Evolutionary conservation across 2,113 vertebrate genomes (phyloP).

Genomic region (Mastomys natalensis): DNA sequence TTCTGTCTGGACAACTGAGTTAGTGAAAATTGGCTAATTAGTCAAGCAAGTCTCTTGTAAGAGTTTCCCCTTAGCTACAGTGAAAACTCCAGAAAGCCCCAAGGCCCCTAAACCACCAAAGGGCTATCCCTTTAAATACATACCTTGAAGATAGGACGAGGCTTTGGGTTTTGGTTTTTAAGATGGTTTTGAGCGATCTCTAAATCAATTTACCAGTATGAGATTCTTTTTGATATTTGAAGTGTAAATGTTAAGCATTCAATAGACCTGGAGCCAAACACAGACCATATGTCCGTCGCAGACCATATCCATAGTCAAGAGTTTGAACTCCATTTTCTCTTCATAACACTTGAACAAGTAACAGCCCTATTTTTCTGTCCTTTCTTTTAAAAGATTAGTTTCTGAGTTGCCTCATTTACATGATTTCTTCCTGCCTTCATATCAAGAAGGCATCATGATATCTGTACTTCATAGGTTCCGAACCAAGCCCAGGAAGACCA

Average conservation of each 20-base stretch:
- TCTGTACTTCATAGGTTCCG: background rate
- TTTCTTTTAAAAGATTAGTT: slow-evolving; percentile 1
- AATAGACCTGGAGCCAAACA: background rate
- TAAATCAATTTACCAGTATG: slow-evolving; percentile 28
- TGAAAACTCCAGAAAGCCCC: slow-evolving; percentile 74
- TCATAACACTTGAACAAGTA: slow-evolving; percentile 52
- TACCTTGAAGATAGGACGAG: background rate
- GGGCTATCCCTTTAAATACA: background rate
- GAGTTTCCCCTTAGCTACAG: slow-evolving; percentile 73
- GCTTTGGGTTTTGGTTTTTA: background rate
- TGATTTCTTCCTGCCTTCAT: slow-evolving; percentile 11
- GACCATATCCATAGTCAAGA: background rate
- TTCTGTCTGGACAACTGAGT: slow-evolving; percentile 86
- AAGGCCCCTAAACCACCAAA: slow-evolving; percentile 20
- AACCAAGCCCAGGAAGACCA: slow-evolving; percentile 18
- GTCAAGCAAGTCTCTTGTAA: slow-evolving; percentile 75
- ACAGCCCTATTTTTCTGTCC: background rate
- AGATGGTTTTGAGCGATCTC: slow-evolving; percentile 37
- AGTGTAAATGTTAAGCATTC: background rate
- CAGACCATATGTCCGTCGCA: background rate
- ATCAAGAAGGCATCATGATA: background rate
- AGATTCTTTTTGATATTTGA: slow-evolving; percentile 20
- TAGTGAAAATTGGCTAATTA: slow-evolving; percentile 81
- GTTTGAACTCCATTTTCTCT: slow-evolving; percentile 18
- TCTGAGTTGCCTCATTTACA: background rate